phyloP scores from a whole-genome alignment of 2,888 invertebrate species.

The Epinotia brunnichana region DNA sequence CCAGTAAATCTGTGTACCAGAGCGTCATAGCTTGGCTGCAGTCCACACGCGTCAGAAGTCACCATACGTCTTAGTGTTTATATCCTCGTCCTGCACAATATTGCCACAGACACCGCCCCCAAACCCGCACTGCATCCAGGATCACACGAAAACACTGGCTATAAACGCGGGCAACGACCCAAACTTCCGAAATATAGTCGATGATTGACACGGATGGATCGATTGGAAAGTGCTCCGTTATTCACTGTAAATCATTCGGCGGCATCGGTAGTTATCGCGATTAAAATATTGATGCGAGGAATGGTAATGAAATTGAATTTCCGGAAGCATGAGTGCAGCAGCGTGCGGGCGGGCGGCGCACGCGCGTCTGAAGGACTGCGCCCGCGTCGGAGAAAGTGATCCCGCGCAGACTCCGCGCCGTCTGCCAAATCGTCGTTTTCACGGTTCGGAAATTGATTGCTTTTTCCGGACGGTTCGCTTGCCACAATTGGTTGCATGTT shows the following conservation, averaged over 20 bases:
- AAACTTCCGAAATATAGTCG: slow-evolving; percentile 56
- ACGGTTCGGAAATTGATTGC: slow-evolving; percentile 74
- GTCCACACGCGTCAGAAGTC: slow-evolving; percentile 75
- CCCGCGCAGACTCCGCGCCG: slow-evolving; percentile 80
- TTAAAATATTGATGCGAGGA: slow-evolving; percentile 41
- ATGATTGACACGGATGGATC: slow-evolving; percentile 55
- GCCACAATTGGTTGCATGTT: slow-evolving; percentile 56
- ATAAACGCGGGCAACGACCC: slow-evolving; percentile 61
- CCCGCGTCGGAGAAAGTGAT: slow-evolving; percentile 78
- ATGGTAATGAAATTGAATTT: slow-evolving; percentile 51
- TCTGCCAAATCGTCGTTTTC: slow-evolving; percentile 80
- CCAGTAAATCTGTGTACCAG: slow-evolving; percentile 81
- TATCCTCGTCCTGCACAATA: slow-evolving; percentile 66
- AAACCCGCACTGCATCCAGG: slow-evolving; percentile 45
- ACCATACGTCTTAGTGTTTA: slow-evolving; percentile 71
- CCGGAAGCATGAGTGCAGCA: slow-evolving; percentile 68
- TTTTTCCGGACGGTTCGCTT: slow-evolving; percentile 73
- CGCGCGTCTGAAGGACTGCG: slow-evolving; percentile 48
- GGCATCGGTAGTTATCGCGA: slow-evolving; percentile 35
- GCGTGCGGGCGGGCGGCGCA: slow-evolving; percentile 67
- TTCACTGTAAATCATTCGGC: slow-evolving; percentile 55
- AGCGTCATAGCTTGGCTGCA: slow-evolving; percentile 80
- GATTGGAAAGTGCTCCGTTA: slow-evolving; percentile 50
- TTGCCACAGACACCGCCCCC: slow-evolving; percentile 59
- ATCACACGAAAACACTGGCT: slow-evolving; percentile 56